Evolutionary conservation across 2,797 vertebrate genomes (phyloP), one percentile per base, ranked within the genome.

Genomic region (Artibeus jamaicensis): DNA sequence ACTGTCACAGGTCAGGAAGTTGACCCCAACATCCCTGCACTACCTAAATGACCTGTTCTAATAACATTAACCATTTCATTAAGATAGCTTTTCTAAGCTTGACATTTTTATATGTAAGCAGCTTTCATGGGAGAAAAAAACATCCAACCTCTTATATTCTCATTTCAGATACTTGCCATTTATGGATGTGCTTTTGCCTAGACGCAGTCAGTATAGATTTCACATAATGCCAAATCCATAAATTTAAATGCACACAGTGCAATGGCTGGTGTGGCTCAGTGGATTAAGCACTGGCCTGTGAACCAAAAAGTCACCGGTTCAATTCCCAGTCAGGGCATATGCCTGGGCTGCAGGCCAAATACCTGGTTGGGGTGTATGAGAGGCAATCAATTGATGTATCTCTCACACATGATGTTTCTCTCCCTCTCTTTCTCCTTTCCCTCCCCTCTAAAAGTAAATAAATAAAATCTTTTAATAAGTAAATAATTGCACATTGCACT

Each of bases 41-140:
- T 70, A 55, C 24, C 14, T 83, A 39, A 77, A 91, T 59, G 9
- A 89, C 44, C 53, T 44, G 16, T 89, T 88, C 84, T 91, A 92
- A 44, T 83, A 95, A 83, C 9, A 92, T 70, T 67, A 92, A 89
- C 53, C 62, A 39, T 48, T 70, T 39, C 32, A 89, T 57, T 55
- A 91, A 78, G 50, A 68, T 0, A 92, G 67, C 46, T 89, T 91
- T 92, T 76, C 79, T 95, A 93, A 94, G 39, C 15, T 32, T 93
- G 44, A 65, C 39, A 79, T 67, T 96, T 89, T 74, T 78, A 93
- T 50, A 86, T 19, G 78, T 93, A 93, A 53, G 71, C 29, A 89
- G 37, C 32, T 96, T 68, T 86, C 86, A 82, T 3, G 4, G 48
- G 37, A 34, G 16, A n/a, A 15, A 7, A 29, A 37, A 37, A n/a